These are phyloP conservation scores for Trochalopteron elliotii DNA, from an alignment of 2,113 vertebrate species.

Conservation along the genomic window DNA sequence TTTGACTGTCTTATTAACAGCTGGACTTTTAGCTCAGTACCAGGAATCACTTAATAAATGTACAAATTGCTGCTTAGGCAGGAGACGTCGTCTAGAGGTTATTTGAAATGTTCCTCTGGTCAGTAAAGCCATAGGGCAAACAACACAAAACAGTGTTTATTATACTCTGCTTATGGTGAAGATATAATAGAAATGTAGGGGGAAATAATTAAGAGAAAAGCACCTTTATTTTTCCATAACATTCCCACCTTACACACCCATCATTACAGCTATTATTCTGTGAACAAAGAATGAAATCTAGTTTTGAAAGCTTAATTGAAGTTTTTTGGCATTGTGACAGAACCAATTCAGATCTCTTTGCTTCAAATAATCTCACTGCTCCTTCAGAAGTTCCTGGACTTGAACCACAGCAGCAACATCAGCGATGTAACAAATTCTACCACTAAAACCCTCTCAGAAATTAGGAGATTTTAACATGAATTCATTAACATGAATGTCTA, in stretches of 20 bases:
- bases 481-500: no score
- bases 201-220: background rate
- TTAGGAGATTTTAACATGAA: background rate
- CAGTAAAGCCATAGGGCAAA: background rate
- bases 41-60: background rate
- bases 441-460: background rate
- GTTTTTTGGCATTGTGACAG: background rate
- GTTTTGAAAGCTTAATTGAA: background rate
- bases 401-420: background rate
- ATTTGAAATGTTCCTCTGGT: background rate
- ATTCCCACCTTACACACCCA: background rate
- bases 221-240: background rate
- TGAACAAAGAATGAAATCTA: background rate
- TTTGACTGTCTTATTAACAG: background rate
- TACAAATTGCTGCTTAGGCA: background rate
- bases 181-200: background rate
- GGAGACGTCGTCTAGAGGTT: accelerated
- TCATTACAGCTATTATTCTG: background rate
- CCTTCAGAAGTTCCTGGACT: background rate
- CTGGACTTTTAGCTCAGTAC: background rate
- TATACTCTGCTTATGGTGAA: background rate
- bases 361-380: background rate
- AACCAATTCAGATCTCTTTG: background rate
- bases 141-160: background rate
- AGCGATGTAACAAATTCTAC: background rate